Conservation (phyloP, 2,113 vertebrate species). For the Camelus dromedarius region DNA sequence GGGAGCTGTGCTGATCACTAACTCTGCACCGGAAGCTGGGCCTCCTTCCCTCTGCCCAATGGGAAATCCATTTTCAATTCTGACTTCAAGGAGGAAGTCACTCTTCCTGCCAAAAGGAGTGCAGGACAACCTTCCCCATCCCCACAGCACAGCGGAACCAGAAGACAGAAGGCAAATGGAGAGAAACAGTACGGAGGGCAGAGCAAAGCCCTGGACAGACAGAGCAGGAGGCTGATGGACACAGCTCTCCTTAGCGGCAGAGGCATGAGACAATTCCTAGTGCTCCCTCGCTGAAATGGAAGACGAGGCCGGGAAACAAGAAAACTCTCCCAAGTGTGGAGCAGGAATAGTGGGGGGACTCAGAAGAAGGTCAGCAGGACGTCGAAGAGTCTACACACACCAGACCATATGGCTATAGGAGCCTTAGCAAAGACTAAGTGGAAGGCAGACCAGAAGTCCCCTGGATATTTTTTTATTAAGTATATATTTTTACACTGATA, state of each 20-base stretch:
- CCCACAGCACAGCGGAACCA: background rate
- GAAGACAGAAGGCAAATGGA: background rate
- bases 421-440: background rate
- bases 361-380: background rate
- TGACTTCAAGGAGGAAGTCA: constrained; percentile 71
- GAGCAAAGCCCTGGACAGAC: background rate
- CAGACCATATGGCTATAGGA: rapidly evolving
- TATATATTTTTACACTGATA: background rate
- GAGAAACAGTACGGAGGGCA: background rate
- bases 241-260: background rate
- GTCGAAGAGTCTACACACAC: background rate
- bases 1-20: background rate
- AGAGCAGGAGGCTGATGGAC: background rate
- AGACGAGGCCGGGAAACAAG: no score
- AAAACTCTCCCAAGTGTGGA: background rate
- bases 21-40: background rate
- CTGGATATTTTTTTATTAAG: background rate
- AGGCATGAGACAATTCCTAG: background rate
- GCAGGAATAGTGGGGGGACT: background rate
- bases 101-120: constrained; percentile 57
- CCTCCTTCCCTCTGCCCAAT: constrained; percentile 45
- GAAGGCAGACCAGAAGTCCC: background rate
- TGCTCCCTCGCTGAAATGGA: background rate
- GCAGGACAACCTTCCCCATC: background rate
- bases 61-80: constrained; percentile 75